Percentiles rank a stretch among this genome's conserved stretches.
Evolutionary conservation across 2,113 vertebrate species (phyloP).

Genomic region (Nerophis ophidion): DNA sequence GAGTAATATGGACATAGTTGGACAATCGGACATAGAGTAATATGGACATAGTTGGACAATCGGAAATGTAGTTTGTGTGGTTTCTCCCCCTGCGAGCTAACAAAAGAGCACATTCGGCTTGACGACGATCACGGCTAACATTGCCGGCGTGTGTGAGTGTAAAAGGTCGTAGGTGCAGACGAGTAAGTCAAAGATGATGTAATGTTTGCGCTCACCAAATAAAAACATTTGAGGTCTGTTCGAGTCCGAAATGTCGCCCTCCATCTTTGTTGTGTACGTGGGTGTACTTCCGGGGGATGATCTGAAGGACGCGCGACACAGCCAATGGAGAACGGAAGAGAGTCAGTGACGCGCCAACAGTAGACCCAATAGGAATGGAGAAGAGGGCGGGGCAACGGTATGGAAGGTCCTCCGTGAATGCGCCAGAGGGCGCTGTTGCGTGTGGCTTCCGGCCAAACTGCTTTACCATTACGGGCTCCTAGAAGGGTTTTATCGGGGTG

Average conservation of each 20-base stretch:
- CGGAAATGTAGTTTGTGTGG: neutral
- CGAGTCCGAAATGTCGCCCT: slow-evolving; percentile 61
- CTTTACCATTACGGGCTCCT: too few relatives aligned
- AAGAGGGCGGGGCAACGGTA: neutral
- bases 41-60: too few relatives aligned
- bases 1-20: too few relatives aligned
- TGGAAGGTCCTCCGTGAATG: accelerated
- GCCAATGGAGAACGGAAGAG: slow-evolving; percentile 38
- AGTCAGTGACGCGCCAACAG: accelerated
- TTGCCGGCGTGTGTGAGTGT: neutral
- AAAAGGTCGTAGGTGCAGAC: slow-evolving; percentile 4
- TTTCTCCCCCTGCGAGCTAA: slow-evolving; percentile 43
- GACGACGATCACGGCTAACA: neutral
- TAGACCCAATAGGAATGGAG: slow-evolving; percentile 34
- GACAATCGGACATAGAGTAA: too few relatives aligned
- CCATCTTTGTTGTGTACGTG: slow-evolving; percentile 63
- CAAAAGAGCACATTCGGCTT: slow-evolving; percentile 51
- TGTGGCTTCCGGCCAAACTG: neutral
- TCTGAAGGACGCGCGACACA: slow-evolving; percentile 15
- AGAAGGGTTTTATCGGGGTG: too few relatives aligned
- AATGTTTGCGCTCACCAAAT: slow-evolving; percentile 66
- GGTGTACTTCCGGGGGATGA: slow-evolving; percentile 28
- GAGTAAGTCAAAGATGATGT: neutral
- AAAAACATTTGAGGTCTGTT: slow-evolving; percentile 75
- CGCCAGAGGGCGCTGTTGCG: slow-evolving; percentile 44